Percentiles rank a stretch among this genome's conserved stretches.
phyloP scores from a whole-genome alignment of 2,113 vertebrate genomes.

The Actinemys pallida region DNA sequence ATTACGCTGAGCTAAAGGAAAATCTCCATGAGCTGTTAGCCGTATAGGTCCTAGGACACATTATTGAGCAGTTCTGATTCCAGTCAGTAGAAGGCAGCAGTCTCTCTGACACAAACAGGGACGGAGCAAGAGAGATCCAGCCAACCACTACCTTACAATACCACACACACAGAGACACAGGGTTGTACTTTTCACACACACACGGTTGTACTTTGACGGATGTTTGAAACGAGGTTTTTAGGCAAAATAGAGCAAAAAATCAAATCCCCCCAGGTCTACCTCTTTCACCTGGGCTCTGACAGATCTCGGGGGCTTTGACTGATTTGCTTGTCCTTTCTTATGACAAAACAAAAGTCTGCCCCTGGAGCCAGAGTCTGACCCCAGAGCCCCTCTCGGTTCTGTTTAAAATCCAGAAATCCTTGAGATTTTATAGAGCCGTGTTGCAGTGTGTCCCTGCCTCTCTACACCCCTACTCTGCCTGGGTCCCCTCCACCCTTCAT shows the following conservation, averaged over 20 bases:
- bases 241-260: neutral
- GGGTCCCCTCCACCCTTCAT: neutral
- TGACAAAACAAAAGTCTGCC: neutral
- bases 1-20: neutral
- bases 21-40: neutral
- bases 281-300: neutral
- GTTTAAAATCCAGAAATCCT: neutral
- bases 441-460: neutral
- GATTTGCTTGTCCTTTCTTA: neutral
- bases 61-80: neutral
- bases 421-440: neutral
- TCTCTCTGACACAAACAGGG: neutral
- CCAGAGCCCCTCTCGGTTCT: neutral
- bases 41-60: neutral
- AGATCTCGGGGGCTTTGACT: neutral
- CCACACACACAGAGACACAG: neutral
- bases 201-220: neutral
- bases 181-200: too few species aligned
- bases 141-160: neutral
- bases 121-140: neutral
- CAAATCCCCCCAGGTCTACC: neutral
- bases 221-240: neutral
- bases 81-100: neutral
- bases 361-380: neutral
- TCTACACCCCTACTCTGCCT: neutral